Evolutionary conservation across 2,797 vertebrate species (phyloP).

Genomic region (Antennarius maculatus): DNA sequence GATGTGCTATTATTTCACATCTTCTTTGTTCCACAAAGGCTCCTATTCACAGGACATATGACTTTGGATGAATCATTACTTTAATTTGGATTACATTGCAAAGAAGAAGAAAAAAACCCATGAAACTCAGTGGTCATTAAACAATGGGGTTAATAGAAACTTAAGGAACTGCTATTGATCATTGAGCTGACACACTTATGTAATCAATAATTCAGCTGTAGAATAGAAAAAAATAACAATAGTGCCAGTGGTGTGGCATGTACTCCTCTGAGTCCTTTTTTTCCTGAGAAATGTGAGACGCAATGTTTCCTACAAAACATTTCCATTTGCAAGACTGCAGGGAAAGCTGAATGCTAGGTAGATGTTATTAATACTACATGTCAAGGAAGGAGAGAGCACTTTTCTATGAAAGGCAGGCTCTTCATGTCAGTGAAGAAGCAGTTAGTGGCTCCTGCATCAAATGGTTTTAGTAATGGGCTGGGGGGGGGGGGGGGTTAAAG

Average conservation of each 20-base stretch:
- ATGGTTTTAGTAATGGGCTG: slow-evolving; percentile 55
- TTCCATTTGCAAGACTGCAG: slow-evolving; percentile 55
- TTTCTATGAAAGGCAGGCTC: slow-evolving; percentile 48
- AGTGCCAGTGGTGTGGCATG: slow-evolving; percentile 32
- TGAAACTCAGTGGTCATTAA: slow-evolving; percentile 54
- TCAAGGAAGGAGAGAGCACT: slow-evolving; percentile 49
- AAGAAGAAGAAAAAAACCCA: slow-evolving; percentile 1
- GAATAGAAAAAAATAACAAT: slow-evolving; percentile 36
- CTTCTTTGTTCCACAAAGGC: slow-evolving; percentile 3
- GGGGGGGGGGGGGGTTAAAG: slow-evolving; percentile 17
- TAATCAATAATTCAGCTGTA: slow-evolving; percentile 66
- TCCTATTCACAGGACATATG: slow-evolving; percentile 29
- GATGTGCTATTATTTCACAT: slow-evolving; percentile 19
- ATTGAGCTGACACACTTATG: slow-evolving; percentile 56
- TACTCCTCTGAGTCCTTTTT: slow-evolving; percentile 35
- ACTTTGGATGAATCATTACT: slow-evolving; percentile 52
- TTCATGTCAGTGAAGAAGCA: slow-evolving; percentile 23
- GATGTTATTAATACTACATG: slow-evolving; percentile 57
- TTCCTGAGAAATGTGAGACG: slow-evolving; percentile 45
- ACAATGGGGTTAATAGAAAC: slow-evolving; percentile 64
- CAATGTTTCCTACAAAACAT: slow-evolving; percentile 56
- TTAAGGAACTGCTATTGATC: slow-evolving; percentile 63
- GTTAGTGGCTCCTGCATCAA: slow-evolving; percentile 25
- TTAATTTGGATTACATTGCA: slow-evolving; percentile 44
- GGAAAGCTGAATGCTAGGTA: slow-evolving; percentile 42